Conservation (phyloP, 2,888 invertebrate species). For the Lithosia quadra region DNA sequence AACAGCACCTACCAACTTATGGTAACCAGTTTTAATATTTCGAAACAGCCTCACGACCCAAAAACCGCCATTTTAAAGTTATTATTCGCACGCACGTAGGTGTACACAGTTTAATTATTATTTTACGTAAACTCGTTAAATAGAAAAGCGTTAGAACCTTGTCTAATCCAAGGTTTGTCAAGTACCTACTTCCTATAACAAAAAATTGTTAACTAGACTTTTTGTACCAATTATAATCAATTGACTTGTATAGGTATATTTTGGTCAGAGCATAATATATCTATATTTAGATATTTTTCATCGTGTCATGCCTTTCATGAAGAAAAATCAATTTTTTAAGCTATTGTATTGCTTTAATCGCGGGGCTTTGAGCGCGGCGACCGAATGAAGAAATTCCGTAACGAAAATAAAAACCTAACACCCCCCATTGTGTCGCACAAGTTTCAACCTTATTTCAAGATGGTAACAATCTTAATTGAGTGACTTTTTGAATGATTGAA, state of each 20-base stretch:
- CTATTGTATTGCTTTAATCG: too few species aligned
- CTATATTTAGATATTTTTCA: too few species aligned
- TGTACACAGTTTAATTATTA: slow-evolving; percentile 15
- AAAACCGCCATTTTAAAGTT: slow-evolving; percentile 20
- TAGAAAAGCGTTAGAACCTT: slow-evolving; percentile 19
- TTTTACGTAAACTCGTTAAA: slow-evolving; percentile 26
- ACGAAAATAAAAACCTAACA: too few species aligned
- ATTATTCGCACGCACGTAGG: slow-evolving; percentile 39
- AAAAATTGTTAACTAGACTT: slow-evolving; percentile 1
- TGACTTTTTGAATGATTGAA: too few species aligned
- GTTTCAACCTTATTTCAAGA: too few species aligned
- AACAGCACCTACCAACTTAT: not conserved
- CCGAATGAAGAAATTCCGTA: too few species aligned
- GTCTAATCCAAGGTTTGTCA: slow-evolving; percentile 27
- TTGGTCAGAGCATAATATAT: too few species aligned
- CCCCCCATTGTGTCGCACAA: too few species aligned
- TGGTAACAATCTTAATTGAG: too few species aligned
- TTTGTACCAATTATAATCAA: slow-evolving; percentile 14
- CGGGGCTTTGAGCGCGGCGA: too few species aligned
- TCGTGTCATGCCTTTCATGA: too few species aligned
- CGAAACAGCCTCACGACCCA: slow-evolving; percentile 13
- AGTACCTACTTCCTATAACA: slow-evolving; percentile 16
- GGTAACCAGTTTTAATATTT: not conserved
- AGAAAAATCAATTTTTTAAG: too few species aligned
- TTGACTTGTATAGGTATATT: not conserved